phyloP scores from a whole-genome alignment of 64 coral and sea anemone species.

The Platygyra sinensis region DNA sequence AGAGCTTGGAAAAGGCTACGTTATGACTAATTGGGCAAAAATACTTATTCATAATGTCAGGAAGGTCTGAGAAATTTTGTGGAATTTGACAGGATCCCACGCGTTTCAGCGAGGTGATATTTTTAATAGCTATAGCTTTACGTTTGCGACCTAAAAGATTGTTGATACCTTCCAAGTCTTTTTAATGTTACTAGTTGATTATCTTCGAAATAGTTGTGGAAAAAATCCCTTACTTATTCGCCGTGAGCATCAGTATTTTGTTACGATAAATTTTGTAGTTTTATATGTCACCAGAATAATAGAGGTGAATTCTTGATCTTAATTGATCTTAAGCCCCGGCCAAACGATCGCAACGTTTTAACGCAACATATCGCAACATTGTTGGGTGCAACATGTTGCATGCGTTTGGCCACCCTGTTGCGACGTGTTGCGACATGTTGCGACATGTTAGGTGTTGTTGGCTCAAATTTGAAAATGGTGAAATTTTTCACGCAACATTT shows the following conservation, averaged over 20 bases:
- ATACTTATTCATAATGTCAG: no score
- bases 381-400: no score
- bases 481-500: no score
- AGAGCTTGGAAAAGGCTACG: neutral
- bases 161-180: conserved; percentile 23
- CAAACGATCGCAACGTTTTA: no score
- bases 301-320: conserved; percentile 50
- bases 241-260: conserved; percentile 20
- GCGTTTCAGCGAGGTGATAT: conserved; percentile 26
- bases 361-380: no score
- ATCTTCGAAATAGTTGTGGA: conserved; percentile 44
- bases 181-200: conserved; percentile 35
- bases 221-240: conserved; percentile 37
- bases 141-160: conserved; percentile 30
- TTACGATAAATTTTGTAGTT: neutral
- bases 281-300: conserved; percentile 35
- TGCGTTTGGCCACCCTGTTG: no score
- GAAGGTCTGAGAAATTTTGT: neutral
- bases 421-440: no score
- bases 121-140: conserved; percentile 22
- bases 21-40: neutral
- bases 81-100: no score
- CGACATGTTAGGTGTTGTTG: no score
- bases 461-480: no score
- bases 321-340: no score